A percentile compares a stretch with the other conserved stretches of the same genome.
These are phyloP conservation scores for Chiloscyllium plagiosum DNA, from an alignment of 2,113 vertebrate species.

Conservation along the genomic window DNA sequence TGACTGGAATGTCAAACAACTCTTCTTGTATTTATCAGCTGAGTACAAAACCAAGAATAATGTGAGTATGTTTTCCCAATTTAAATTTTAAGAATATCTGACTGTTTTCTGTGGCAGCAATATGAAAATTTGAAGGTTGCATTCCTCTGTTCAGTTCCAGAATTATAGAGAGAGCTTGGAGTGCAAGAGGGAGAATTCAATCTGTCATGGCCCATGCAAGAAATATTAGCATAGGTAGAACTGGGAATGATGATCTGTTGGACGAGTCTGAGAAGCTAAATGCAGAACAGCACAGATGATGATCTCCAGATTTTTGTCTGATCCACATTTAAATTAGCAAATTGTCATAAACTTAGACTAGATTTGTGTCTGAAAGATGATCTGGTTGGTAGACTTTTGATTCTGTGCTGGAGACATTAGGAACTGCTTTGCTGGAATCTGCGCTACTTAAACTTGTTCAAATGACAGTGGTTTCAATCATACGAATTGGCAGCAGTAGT, in stretches of 20 bases:
- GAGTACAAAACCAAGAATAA: slow-evolving; percentile 93
- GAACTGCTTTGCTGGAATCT: neutral
- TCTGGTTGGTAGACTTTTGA: neutral
- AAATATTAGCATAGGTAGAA: neutral
- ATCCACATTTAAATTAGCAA: neutral
- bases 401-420: neutral
- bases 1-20: slow-evolving; percentile 97
- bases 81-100: neutral
- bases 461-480: too few species aligned
- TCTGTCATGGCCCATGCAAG: neutral
- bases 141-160: neutral
- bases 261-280: neutral
- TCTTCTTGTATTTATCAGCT: slow-evolving; percentile 93
- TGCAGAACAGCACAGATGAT: neutral
- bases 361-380: neutral
- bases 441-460: too few species aligned
- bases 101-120: neutral
- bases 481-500: too few species aligned
- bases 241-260: neutral
- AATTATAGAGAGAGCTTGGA: neutral
- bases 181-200: neutral
- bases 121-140: neutral
- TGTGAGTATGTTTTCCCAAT: slow-evolving; percentile 62
- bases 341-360: neutral
- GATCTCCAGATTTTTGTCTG: neutral